Base-by-base conservation (phyloP, 2,888 invertebrate genomes). In the Tridacna crocea region DNA sequence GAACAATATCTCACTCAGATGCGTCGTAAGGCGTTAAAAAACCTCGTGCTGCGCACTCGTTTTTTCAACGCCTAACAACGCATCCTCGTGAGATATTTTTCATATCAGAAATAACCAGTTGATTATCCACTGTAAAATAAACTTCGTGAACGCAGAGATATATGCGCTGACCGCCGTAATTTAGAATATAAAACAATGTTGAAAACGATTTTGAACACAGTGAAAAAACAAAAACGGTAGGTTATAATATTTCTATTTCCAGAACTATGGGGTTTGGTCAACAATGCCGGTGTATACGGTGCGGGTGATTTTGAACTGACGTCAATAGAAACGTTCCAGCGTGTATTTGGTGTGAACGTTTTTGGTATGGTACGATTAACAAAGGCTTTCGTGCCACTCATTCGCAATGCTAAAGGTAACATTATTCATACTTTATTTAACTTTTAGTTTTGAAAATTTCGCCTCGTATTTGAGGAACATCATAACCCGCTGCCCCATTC, bases 261-360 rank as follows among this genome's bases (percentile, higher is more conserved):
- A 88, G 87, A 77, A 55, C 79, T 88, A 27, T 88, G 88, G 88
- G 87, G 82, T 8, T 51, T 88, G 13, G 82, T 88, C 0, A 87
- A 86, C 79, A 88, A 88, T 78, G 88, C 87, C 22, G 88, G 87
- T n/a, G 72, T 86, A 8, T 80, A 86, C 47, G 79, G 72, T 12
- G 63, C 77, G n/a, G 87, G 88, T 17, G 88, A 87, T 26, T 79
- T 87, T 3, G 88, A 88, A 66, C 66, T 85, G 0, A 75, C 79
- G 22, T 68, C 87, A 2, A 72, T 88, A 19, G 78, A 87, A 4
- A 81, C 79, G 68, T 87, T 76, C 68, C 77, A 87, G 68, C 51
- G 68, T 46, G 70, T 77, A 13, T 73, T 81, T 61, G 86, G 85
- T 26, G 83, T 88, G 22, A 88, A 88, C 63, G 27, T 87, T 24